Evolutionary conservation across 2,797 vertebrate genomes (phyloP).

Genomic region (Poecilia gillii): DNA sequence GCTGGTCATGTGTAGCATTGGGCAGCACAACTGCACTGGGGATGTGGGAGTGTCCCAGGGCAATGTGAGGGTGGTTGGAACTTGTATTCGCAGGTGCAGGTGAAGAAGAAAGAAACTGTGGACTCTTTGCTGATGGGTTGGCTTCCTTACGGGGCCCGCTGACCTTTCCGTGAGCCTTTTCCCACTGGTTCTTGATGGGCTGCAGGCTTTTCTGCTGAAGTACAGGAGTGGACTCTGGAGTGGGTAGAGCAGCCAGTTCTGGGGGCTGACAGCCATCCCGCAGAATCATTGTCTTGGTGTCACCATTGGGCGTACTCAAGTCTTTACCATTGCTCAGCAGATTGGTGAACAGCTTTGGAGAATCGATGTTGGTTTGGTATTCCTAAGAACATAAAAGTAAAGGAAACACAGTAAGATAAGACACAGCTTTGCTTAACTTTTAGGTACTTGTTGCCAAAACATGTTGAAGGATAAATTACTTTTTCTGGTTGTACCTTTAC

Average conservation of each 20-base stretch:
- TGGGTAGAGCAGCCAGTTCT: slow-evolving; percentile 93
- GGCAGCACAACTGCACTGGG: slow-evolving; percentile 97
- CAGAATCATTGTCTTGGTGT: slow-evolving; percentile 91
- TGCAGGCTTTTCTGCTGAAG: slow-evolving; percentile 95
- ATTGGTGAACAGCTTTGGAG: slow-evolving; percentile 95
- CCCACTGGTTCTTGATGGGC: slow-evolving; percentile 92
- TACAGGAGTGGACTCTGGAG: slow-evolving; percentile 95
- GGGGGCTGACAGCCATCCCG: slow-evolving; percentile 91
- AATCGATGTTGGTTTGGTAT: slow-evolving; percentile 92
- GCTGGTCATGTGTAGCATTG: slow-evolving; percentile 94
- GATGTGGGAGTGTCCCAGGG: slow-evolving; percentile 91
- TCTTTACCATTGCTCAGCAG: slow-evolving; percentile 92
- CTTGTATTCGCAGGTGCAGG: slow-evolving; percentile 80
- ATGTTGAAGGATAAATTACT: slow-evolving; percentile 13
- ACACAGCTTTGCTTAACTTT: slow-evolving; percentile 23
- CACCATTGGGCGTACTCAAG: slow-evolving; percentile 81
- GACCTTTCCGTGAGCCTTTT: slow-evolving; percentile 86
- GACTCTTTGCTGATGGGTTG: slow-evolving; percentile 84
- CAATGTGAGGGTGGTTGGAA: slow-evolving; percentile 79
- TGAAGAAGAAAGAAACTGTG: slow-evolving; percentile 91
- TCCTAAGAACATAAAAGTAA: slow-evolving; percentile 74
- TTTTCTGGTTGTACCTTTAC: slow-evolving; percentile 82
- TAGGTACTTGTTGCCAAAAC: slow-evolving; percentile 11
- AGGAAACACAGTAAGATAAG: slow-evolving; percentile 40
- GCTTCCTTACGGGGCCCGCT: slow-evolving; percentile 87